phyloP scores from a whole-genome alignment of 2,888 invertebrate species.

The Craniophora ligustri region DNA sequence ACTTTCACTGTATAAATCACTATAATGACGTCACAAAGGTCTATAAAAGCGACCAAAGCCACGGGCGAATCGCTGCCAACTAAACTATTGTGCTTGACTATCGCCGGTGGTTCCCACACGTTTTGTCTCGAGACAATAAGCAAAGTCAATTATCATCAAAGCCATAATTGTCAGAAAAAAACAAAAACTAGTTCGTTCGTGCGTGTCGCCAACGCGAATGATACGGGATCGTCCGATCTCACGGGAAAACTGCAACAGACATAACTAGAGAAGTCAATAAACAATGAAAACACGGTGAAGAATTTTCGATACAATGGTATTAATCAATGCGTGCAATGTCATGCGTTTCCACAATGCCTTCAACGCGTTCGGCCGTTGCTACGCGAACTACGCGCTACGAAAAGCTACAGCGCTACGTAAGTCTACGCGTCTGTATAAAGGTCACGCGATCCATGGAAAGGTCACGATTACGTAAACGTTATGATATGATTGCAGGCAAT shows the following conservation, averaged over 20 bases:
- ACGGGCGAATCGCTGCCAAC: constrained; percentile 32
- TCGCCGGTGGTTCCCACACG: constrained; percentile 56
- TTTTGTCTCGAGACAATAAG: constrained; percentile 55
- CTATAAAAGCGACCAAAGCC: constrained; percentile 23
- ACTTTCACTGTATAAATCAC: constrained; percentile 34
- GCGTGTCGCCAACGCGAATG: constrained; percentile 46
- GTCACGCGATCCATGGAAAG: constrained; percentile 14
- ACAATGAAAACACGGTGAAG: not conserved
- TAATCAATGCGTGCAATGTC: constrained; percentile 4
- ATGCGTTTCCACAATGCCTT: constrained; percentile 10
- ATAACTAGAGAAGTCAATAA: constrained; percentile 24
- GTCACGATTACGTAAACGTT: constrained; percentile 14
- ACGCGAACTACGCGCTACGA: constrained; percentile 41
- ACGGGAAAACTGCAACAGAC: constrained; percentile 42
- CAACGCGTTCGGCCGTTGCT: constrained; percentile 5
- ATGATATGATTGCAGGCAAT: too few species aligned
- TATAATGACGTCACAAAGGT: constrained; percentile 27
- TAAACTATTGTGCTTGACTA: constrained; percentile 38
- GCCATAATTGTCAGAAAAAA: constrained; percentile 55
- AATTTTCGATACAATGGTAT: constrained; percentile 6
- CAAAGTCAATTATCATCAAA: constrained; percentile 57
- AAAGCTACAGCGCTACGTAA: constrained; percentile 44
- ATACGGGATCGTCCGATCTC: constrained; percentile 38
- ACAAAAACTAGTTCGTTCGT: constrained; percentile 48
- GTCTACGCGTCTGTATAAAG: not conserved